Evolutionary conservation across 2,888 invertebrate species (phyloP).

Genomic region (Acleris holmiana): DNA sequence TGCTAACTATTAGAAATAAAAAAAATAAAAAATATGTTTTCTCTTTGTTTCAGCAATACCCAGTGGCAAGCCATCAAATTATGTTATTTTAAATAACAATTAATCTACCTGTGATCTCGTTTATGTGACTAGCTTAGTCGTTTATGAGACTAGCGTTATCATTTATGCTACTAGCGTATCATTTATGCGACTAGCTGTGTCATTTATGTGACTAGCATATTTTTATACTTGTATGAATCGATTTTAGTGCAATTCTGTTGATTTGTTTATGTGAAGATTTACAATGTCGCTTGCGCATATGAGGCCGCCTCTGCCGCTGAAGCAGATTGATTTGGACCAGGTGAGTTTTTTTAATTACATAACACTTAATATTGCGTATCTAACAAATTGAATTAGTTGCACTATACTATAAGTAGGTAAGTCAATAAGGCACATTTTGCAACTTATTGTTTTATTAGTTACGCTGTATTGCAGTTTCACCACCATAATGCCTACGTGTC

Average conservation of each 20-base stretch:
- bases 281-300: constrained; percentile 52
- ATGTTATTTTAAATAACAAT: constrained; percentile 59
- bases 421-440: too few relatives aligned
- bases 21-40: background rate
- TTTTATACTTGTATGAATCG: constrained; percentile 49
- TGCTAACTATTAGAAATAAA: too few relatives aligned
- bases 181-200: constrained; percentile 31
- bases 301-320: constrained; percentile 83
- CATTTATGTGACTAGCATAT: constrained; percentile 41
- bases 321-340: constrained; percentile 92
- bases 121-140: constrained; percentile 30
- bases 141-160: constrained; percentile 9
- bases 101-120: constrained; percentile 66
- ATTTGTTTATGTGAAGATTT: constrained; percentile 56
- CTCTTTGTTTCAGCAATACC: constrained; percentile 42
- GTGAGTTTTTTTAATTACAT: constrained; percentile 47
- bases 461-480: too few relatives aligned
- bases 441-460: too few relatives aligned
- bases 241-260: constrained; percentile 51
- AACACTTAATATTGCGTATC: too few relatives aligned
- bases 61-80: constrained; percentile 48
- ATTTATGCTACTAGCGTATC: constrained; percentile 13
- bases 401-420: too few relatives aligned
- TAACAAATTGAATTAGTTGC: too few relatives aligned
- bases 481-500: too few relatives aligned